A percentile compares a stretch with the other conserved stretches of the same genome.
phyloP scores from a whole-genome alignment of 2,888 invertebrate species.

The Seladonia tumulorum region DNA sequence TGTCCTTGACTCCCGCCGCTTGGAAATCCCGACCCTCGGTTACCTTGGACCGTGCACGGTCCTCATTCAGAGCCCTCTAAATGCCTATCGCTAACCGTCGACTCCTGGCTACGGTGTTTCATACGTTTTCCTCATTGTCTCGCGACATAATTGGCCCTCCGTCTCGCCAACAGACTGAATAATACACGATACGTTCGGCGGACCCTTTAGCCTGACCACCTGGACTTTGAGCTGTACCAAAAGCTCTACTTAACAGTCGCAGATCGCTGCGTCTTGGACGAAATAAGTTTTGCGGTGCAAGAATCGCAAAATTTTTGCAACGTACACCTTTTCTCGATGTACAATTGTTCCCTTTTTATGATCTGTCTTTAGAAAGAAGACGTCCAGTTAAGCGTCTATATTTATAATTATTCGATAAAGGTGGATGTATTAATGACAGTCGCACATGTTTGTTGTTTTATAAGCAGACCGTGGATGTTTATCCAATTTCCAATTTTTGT shows the following conservation, averaged over 20 bases:
- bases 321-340: no score
- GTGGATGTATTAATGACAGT: neutral
- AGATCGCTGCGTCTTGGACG: neutral
- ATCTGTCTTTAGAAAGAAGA: no score
- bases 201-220: neutral
- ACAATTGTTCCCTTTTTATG: no score
- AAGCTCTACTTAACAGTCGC: neutral
- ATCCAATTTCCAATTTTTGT: no score
- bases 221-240: neutral
- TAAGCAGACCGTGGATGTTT: neutral
- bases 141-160: constrained; percentile 46
- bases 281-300: neutral
- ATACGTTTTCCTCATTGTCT: constrained; percentile 44
- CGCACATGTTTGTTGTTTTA: neutral
- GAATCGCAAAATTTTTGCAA: neutral
- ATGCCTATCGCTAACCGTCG: constrained; percentile 27
- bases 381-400: no score
- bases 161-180: constrained; percentile 10
- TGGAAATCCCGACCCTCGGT: constrained; percentile 31
- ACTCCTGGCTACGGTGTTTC: constrained; percentile 34
- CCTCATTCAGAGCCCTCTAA: constrained; percentile 40
- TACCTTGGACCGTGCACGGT: neutral
- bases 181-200: neutral
- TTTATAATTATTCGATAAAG: neutral
- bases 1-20: constrained; percentile 59